Evolutionary conservation across 2,888 invertebrate genomes (phyloP), one percentile per base, ranked within the genome.

Genomic region (Ptilodon capucinus): DNA sequence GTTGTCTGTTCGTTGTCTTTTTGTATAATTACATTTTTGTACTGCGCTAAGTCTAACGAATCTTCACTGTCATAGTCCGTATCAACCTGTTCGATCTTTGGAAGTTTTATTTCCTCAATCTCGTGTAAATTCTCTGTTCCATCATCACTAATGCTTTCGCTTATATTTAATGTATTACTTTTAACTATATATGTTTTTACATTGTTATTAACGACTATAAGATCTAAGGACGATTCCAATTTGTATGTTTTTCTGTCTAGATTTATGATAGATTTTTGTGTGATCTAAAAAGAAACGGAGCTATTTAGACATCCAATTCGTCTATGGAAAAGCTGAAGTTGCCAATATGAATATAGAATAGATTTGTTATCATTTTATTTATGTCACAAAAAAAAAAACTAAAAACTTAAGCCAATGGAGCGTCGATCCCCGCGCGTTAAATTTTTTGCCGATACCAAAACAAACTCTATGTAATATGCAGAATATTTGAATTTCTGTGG

Each of bases 251-350:
- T 17, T n/a, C 50, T 44, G 8, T 54, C 38, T 40, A 51, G 47
- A 47, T 52, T 34, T 9, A 51, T 44, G 17, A 64, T 41, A 30
- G 64, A 49, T 19, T 48, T 34, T 16, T 49, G 19, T 2, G 61
- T 52, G 18, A 64, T 46, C 63, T 64, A 23, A 14, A 56, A 58
- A 35, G n/a, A n/a, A n/a, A n/a, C n/a, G n/a, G n/a, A n/a, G n/a
- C n/a, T n/a, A n/a, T n/a, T n/a, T n/a, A n/a, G n/a, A n/a, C n/a
- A n/a, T n/a, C n/a, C n/a, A n/a, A n/a, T n/a, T n/a, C n/a, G n/a
- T n/a, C n/a, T n/a, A n/a, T n/a, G n/a, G n/a, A n/a, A n/a, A n/a
- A n/a, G n/a, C n/a, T n/a, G n/a, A n/a, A n/a, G n/a, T n/a, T n/a
- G n/a, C n/a, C n/a, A n/a, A n/a, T n/a, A n/a, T n/a, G n/a, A n/a